Base-by-base conservation (phyloP, 2,797 vertebrate species). In the Mionectes olivaceus region DNA sequence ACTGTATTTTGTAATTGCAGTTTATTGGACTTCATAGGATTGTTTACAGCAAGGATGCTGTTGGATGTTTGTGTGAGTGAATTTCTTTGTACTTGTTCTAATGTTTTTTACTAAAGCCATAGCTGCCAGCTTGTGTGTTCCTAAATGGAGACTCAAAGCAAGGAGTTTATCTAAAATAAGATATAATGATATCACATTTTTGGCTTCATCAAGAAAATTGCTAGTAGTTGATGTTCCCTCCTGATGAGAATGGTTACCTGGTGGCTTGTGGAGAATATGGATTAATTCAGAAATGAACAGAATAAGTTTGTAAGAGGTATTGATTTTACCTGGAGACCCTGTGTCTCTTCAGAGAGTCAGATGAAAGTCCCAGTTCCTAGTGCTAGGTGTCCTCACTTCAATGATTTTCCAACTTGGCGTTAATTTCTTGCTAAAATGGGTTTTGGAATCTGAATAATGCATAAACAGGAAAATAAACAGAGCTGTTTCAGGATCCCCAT, bases 1-100 rank as follows among this genome's bases (percentile, higher is more conserved):
- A n/a, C 18, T 77, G 11, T 13, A 47, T 93, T 94, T 80, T 79
- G 43, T 91, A 95, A 82, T 57, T 89, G 89, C 68, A 84, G 55
- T 30, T 91, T 83, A 25, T 57, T 52, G 18, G 14, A 60, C 52
- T 60, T 53, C 19, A 59, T 28, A 17, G 57, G 67, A 80, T 57
- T 92, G 23, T 71, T 95, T 84, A 60, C 28, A 79, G 50, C 33
- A 70, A 81, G 33, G 13, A 64, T 11, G 6, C 10, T 67, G 25
- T 61, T 60, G 44, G 16, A 67, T 83, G 55, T 35, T 24, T 90
- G 0, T 35, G 22, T 57, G 9, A 56, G 22, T 68, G 49, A 86
- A 44, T 63, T 73, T 53, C 28, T 63, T 65, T 39, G 15, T n/a
- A 44, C 10, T 49, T 49, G 5, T 52, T 90, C 47, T 52, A n/a